These are phyloP conservation scores for Seriola aureovittata DNA, from an alignment of 2,113 vertebrate species.

Conservation along the genomic window DNA sequence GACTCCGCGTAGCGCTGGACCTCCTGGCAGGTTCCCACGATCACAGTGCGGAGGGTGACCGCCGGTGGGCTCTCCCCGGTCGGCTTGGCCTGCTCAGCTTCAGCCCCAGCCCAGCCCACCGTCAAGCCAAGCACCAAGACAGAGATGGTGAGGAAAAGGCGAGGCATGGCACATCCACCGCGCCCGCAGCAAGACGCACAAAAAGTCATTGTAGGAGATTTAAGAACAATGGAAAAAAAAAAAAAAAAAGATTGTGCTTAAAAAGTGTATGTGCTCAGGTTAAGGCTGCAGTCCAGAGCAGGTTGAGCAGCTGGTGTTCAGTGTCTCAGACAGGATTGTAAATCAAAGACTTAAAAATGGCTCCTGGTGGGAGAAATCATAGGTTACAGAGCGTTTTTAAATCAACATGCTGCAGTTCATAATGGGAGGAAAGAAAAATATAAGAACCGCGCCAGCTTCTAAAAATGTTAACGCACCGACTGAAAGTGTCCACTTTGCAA, in stretches of 20 bases:
- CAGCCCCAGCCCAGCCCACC: conserved; percentile 48
- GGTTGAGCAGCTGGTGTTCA: conserved; percentile 34
- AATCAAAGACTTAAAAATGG: conserved; percentile 77
- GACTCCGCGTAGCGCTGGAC: conserved; percentile 77
- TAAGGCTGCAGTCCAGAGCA: conserved; percentile 14
- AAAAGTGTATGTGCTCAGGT: conserved; percentile 8
- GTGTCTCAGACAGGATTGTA: conserved; percentile 25
- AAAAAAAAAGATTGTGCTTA: neutral
- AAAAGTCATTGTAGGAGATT: conserved; percentile 1
- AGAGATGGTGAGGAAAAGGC: conserved; percentile 35
- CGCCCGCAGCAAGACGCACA: conserved; percentile 44
- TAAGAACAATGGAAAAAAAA: neutral
- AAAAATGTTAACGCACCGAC: neutral
- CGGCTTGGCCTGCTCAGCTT: conserved; percentile 17
- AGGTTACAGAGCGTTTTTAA: conserved; percentile 9
- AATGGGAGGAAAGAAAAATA: neutral
- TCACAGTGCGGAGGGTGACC: conserved; percentile 62
- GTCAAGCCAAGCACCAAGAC: conserved; percentile 51
- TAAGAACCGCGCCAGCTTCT: neutral
- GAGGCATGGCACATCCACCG: conserved; percentile 44
- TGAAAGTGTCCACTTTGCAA: neutral
- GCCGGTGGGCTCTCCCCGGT: conserved; percentile 15
- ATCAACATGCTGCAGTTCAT: conserved; percentile 20
- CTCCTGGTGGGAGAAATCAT: conserved; percentile 58
- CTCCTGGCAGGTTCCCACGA: conserved; percentile 70